Evolutionary conservation across 2,113 vertebrate genomes (phyloP), one percentile per base, ranked within the genome.

Genomic region (Phaethornis superciliosus): DNA sequence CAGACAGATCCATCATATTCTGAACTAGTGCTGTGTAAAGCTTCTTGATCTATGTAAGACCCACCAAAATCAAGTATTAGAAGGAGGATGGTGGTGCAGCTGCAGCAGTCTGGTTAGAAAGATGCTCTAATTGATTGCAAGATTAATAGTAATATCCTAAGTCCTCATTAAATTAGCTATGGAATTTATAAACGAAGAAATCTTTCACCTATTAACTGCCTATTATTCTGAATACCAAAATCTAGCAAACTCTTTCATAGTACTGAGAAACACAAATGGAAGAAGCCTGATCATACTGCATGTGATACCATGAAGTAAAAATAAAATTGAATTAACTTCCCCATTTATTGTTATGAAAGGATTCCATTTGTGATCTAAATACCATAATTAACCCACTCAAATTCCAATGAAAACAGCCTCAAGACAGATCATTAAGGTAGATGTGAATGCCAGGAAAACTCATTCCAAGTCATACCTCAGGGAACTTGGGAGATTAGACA

Each of bases 321-420:
- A 79, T 65, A 89, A 74, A 94, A 96, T 81, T 95, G 83, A 95
- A 94, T 96, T 96, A 94, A 92, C 67, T 95, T 88, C 42, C 63
- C 64, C 58, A 30, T 85, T 92, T 77, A 55, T 72, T 77, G 35
- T 88, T 93, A 93, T 33, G 70, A 81, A 81, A 62, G 33, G 35
- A 89, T 80, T 89, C 67, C 85, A 91, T 94, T 10, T 91, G 80
- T 74, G 62, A 84, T 83, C 69, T 81, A 92, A 96, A 74, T 64
- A 70, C 55, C 26, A 12, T 75, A 72, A 85, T 92, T 96, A 94
- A 85, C 52, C 88, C 46, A 74, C 81, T 85, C 30, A 91, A 95
- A 95, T 85, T n/a, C 49, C 89, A 93, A 92, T 89, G 37, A 93
- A 84, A 96, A 91, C 58, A 78, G 71, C 58, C 81, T 85, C 22